Evolutionary conservation across 2,888 invertebrate genomes (phyloP).

Genomic region (Cryptocheilus praepositus): DNA sequence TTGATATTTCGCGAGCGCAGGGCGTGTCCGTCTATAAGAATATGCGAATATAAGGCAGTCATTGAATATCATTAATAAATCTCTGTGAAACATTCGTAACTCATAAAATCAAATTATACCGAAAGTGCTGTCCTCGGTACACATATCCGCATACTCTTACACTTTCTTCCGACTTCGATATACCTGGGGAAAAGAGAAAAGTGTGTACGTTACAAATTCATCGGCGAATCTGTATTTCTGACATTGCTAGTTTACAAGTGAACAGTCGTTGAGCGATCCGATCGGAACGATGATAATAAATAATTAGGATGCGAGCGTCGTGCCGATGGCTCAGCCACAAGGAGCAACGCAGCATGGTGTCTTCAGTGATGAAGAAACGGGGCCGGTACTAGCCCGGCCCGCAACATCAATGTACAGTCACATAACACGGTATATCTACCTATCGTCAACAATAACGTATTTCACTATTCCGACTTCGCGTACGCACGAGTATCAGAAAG

Average conservation of each 20-base stretch:
- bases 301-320: conserved; percentile 48
- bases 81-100: too few species aligned
- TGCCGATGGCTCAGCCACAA: conserved; percentile 49
- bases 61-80: too few species aligned
- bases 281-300: conserved; percentile 61
- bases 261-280: conserved; percentile 42
- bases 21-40: neutral
- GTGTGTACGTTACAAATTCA: conserved; percentile 31
- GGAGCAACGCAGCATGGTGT: conserved; percentile 44
- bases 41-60: neutral
- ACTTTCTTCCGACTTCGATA: too few species aligned
- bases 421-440: conserved; percentile 55
- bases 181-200: neutral
- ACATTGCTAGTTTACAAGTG: conserved; percentile 38
- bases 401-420: conserved; percentile 55
- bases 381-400: conserved; percentile 40
- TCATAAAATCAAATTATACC: too few species aligned
- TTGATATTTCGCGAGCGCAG: neutral
- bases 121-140: too few species aligned
- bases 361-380: conserved; percentile 44
- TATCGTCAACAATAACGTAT: conserved; percentile 68
- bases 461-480: conserved; percentile 64
- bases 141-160: too few species aligned
- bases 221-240: conserved; percentile 60
- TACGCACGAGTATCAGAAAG: conserved; percentile 51